A percentile compares a stretch with the other conserved stretches of the same genome.
phyloP scores from a whole-genome alignment of 2,888 invertebrate species.

The Tribolium freemani region DNA sequence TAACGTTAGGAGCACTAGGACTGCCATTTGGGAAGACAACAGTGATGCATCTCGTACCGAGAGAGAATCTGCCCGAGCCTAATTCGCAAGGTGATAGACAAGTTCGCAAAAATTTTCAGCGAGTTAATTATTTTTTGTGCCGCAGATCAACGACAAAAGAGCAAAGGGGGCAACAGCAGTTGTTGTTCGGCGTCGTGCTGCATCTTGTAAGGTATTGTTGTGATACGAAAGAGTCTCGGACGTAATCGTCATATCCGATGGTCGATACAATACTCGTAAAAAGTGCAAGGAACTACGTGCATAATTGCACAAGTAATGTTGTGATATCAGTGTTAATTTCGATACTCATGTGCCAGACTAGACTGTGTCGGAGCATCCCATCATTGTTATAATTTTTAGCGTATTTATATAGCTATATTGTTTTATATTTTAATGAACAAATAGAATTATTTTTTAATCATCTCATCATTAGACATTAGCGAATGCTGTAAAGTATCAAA shows the following conservation, averaged over 20 bases:
- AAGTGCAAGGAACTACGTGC: slow-evolving; percentile 47
- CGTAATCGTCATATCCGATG: slow-evolving; percentile 49
- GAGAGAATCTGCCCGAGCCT: slow-evolving; percentile 99
- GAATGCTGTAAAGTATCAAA: slow-evolving; percentile 36
- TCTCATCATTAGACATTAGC: slow-evolving; percentile 31
- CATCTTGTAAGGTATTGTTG: slow-evolving; percentile 81
- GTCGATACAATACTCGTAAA: slow-evolving; percentile 41
- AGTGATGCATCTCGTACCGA: slow-evolving; percentile 99
- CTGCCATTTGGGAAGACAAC: slow-evolving; percentile 98
- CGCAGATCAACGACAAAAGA: slow-evolving; percentile 95
- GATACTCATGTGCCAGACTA: slow-evolving; percentile 68
- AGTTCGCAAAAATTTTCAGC: not conserved
- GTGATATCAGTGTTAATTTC: slow-evolving; percentile 68
- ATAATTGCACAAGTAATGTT: slow-evolving; percentile 65
- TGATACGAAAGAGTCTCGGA: slow-evolving; percentile 40
- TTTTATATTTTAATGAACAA: slow-evolving; percentile 47
- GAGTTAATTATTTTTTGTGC: slow-evolving; percentile 61
- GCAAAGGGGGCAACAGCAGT: slow-evolving; percentile 95
- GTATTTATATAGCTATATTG: slow-evolving; percentile 58
- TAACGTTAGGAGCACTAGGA: slow-evolving; percentile 97
- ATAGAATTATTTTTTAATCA: slow-evolving; percentile 22
- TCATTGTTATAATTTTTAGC: slow-evolving; percentile 60
- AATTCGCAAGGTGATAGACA: slow-evolving; percentile 87
- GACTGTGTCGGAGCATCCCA: slow-evolving; percentile 60
- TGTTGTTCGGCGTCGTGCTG: slow-evolving; percentile 95